These are phyloP conservation scores for Camelus bactrianus DNA, from an alignment of 2,113 vertebrate species.

Conservation along the genomic window DNA sequence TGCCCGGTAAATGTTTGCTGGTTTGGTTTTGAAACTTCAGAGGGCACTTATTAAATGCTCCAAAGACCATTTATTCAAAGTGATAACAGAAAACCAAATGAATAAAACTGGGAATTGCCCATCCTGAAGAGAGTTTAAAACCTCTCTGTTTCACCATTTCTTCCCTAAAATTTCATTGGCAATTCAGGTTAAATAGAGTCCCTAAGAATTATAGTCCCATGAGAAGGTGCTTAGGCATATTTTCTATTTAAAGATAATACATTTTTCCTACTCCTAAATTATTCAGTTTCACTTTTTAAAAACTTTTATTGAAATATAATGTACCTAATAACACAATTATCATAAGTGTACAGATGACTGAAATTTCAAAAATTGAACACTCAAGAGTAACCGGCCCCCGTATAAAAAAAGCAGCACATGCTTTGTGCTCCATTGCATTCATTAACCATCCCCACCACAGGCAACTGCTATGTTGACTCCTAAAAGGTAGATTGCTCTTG, in stretches of 20 bases:
- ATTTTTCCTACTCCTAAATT: not conserved
- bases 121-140: not conserved
- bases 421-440: not conserved
- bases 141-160: not conserved
- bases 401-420: not conserved
- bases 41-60: slow-evolving; percentile 8
- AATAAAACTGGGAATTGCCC: not conserved
- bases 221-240: not conserved
- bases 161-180: slow-evolving; percentile 19
- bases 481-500: not conserved
- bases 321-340: not conserved
- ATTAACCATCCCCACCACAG: not conserved
- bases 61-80: not conserved
- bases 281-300: not conserved
- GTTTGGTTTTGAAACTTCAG: slow-evolving; percentile 50
- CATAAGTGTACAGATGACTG: not conserved
- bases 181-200: not conserved
- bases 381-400: not conserved
- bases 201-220: not conserved
- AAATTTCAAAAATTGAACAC: slow-evolving; percentile 28
- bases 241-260: not conserved
- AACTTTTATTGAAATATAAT: not conserved
- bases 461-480: not conserved
- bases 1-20: not conserved
- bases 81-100: not conserved